Percentiles rank a stretch among this genome's conserved stretches.
Evolutionary conservation across 2,797 vertebrate genomes (phyloP).

Genomic region (Sylvia borin): DNA sequence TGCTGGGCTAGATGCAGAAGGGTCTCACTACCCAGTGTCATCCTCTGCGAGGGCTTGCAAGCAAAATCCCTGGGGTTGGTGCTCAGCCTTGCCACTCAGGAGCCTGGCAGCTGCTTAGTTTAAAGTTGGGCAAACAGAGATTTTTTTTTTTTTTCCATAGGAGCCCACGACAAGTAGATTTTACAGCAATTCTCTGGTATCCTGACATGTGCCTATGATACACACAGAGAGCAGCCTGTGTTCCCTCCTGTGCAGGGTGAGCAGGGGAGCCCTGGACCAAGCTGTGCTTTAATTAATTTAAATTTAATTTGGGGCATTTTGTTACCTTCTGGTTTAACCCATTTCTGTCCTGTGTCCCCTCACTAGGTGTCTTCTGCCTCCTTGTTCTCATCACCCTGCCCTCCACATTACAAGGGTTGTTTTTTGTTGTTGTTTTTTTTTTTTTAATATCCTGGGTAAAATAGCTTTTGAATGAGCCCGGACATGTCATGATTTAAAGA

Average conservation of each 20-base stretch:
- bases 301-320: not conserved
- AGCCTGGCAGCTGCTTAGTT: not conserved
- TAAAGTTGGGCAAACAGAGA: not conserved
- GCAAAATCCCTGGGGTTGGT: accelerated
- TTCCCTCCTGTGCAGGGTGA: not conserved
- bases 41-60: not conserved
- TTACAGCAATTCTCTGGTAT: not conserved
- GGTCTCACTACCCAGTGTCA: not conserved
- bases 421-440: not conserved
- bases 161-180: not conserved
- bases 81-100: not conserved
- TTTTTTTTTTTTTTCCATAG: not conserved
- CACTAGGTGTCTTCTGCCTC: not conserved
- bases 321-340: not conserved
- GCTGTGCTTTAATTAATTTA: not conserved
- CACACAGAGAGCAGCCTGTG: accelerated
- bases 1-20: not conserved
- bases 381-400: not conserved
- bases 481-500: not conserved
- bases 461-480: not conserved
- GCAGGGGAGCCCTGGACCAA: not conserved
- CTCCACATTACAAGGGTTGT: not conserved
- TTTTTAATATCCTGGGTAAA: not conserved
- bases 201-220: accelerated
- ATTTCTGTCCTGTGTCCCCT: not conserved